Evolutionary conservation across 2,888 invertebrate species (phyloP).

Genomic region (Megamerina dolium): DNA sequence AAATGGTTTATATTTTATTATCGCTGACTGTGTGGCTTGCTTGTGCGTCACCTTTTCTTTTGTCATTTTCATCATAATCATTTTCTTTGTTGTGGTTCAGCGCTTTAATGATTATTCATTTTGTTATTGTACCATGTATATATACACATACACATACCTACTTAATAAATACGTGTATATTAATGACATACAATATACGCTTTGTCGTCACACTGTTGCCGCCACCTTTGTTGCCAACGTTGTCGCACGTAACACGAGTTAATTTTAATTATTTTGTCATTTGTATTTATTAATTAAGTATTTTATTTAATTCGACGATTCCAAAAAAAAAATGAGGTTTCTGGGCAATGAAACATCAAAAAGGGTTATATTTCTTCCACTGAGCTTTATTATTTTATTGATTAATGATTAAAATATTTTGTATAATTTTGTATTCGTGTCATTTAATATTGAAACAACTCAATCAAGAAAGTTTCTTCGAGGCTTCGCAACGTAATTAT

Average conservation of each 20-base stretch:
- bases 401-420: neutral
- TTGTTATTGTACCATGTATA: neutral
- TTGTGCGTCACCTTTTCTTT: neutral
- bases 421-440: neutral
- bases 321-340: too few relatives aligned
- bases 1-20: neutral
- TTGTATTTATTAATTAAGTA: constrained; percentile 3
- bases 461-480: neutral
- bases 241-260: neutral
- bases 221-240: too few relatives aligned
- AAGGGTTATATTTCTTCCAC: neutral
- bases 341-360: too few relatives aligned
- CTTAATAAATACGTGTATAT: neutral
- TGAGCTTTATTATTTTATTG: neutral
- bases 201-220: too few relatives aligned
- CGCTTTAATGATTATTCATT: neutral
- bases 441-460: neutral
- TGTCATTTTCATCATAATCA: neutral
- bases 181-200: neutral
- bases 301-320: too few relatives aligned
- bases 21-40: neutral
- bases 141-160: too few relatives aligned
- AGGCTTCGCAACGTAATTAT: too few relatives aligned
- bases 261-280: constrained; percentile 7
- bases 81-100: neutral